These are phyloP conservation scores for Euproctis similis DNA, from an alignment of 2,888 invertebrate genomes.

Conservation along the genomic window DNA sequence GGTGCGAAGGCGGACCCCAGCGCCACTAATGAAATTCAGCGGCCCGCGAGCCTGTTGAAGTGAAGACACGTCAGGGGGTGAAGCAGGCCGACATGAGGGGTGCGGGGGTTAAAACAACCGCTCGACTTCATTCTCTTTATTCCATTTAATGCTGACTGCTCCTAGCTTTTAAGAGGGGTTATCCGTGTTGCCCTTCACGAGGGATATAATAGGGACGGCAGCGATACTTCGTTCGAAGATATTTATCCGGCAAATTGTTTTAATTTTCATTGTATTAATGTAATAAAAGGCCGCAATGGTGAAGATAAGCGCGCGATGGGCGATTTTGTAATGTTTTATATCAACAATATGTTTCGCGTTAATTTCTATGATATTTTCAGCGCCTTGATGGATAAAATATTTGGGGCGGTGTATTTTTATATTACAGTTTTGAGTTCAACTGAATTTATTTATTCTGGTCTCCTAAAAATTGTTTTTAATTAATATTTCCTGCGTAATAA, in stretches of 20 bases:
- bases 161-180: slow-evolving; percentile 76
- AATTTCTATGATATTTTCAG: too few species aligned
- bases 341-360: slow-evolving; percentile 25
- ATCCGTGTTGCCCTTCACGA: slow-evolving; percentile 71
- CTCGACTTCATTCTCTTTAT: slow-evolving; percentile 74
- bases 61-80: slow-evolving; percentile 20
- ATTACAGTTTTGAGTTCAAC: too few species aligned
- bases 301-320: slow-evolving; percentile 61
- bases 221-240: slow-evolving; percentile 70
- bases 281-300: slow-evolving; percentile 69
- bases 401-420: too few species aligned
- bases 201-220: slow-evolving; percentile 71
- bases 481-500: too few species aligned
- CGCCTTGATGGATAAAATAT: too few species aligned
- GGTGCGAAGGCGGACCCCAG: slow-evolving; percentile 48
- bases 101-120: slow-evolving; percentile 39
- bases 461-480: too few species aligned
- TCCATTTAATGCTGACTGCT: slow-evolving; percentile 76
- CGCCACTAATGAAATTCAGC: slow-evolving; percentile 72
- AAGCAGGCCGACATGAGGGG: slow-evolving; percentile 8
- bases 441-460: too few species aligned
- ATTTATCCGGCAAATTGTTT: slow-evolving; percentile 77
- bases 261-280: slow-evolving; percentile 76
- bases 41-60: slow-evolving; percentile 39
- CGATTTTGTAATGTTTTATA: slow-evolving; percentile 58